phyloP scores from a whole-genome alignment of 2,113 vertebrate genomes.

The Anser cygnoides region DNA sequence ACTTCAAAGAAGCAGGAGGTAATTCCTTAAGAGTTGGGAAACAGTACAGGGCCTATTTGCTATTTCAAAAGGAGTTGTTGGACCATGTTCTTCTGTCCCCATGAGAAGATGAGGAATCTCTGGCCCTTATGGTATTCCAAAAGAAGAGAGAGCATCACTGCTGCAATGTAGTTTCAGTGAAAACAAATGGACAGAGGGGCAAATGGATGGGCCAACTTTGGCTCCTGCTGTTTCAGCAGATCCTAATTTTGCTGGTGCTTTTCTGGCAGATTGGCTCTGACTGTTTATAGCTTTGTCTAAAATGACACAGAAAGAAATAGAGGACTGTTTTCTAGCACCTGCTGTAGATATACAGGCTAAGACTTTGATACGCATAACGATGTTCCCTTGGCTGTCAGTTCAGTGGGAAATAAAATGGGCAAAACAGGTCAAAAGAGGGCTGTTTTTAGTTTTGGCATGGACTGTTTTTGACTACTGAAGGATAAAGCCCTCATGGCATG shows the following conservation, averaged over 20 bases:
- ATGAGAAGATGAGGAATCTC: neutral
- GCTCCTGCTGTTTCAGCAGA: neutral
- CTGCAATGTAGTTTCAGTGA: neutral
- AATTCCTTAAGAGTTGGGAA: neutral
- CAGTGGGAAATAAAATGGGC: neutral
- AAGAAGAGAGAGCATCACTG: neutral
- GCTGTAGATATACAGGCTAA: neutral
- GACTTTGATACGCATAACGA: neutral
- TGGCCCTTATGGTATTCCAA: fast-evolving
- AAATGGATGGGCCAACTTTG: neutral
- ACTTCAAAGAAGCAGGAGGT: neutral
- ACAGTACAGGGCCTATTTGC: neutral
- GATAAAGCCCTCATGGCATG: neutral
- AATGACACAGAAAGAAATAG: neutral
- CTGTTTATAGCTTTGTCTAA: neutral
- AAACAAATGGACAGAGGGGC: fast-evolving
- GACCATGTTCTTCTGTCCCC: neutral
- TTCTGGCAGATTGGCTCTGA: neutral
- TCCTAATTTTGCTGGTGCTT: neutral
- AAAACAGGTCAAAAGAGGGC: neutral
- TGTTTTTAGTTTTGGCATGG: neutral
- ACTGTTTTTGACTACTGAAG: neutral
- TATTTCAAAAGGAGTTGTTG: neutral
- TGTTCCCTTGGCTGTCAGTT: neutral
- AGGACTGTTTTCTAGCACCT: neutral